Evolutionary conservation across 2,113 vertebrate genomes (phyloP), one percentile per base, ranked within the genome.

Genomic region (Myiozetetes cayanensis): DNA sequence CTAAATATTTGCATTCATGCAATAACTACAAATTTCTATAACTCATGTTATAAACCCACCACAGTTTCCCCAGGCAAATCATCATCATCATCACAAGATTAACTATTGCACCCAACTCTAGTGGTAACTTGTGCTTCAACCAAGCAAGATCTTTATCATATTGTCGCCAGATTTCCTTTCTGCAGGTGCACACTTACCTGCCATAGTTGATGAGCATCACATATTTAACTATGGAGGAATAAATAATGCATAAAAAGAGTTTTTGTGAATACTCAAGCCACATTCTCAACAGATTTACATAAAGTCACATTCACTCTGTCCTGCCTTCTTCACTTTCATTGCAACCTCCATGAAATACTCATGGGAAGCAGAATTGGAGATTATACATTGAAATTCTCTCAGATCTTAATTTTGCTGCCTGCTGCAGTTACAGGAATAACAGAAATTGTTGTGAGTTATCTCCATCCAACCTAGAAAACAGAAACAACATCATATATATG

Each of bases 281-380:
- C 63, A n/a, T 81, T 94, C 94, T 93, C 61, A 90, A 76, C 52
- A 90, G 70, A 93, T 93, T 88, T 85, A 68, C 76, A 87, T 86
- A 65, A 92, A 95, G 86, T 88, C 83, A 93, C 76, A 89, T 93
- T 91, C 92, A 87, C 14, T 16, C 52, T 77, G 31, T 71, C 87
- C 56, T 93, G 77, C 62, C 24, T 70, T 80, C 47, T 77, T 90
- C n/a, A 52, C 50, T 88, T 94, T 59, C 81, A 68, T 21, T 67
- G 28, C 85, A 84, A 86, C 65, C 81, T 59, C 23, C 19, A 41
- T 49, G 22, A 81, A 92, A 96, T 90, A 65, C 80, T 89, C 87
- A 49, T 33, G 46, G 90, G 89, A 92, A 87, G 41, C 58, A 90
- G 49, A 86, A 82, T 50, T 81, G 68, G 62, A 92, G 28, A 41